Percentiles rank a stretch among this genome's conserved stretches.
phyloP scores from a whole-genome alignment of 53 echinoderm and acorn worm species.

The Henricia sp. region DNA sequence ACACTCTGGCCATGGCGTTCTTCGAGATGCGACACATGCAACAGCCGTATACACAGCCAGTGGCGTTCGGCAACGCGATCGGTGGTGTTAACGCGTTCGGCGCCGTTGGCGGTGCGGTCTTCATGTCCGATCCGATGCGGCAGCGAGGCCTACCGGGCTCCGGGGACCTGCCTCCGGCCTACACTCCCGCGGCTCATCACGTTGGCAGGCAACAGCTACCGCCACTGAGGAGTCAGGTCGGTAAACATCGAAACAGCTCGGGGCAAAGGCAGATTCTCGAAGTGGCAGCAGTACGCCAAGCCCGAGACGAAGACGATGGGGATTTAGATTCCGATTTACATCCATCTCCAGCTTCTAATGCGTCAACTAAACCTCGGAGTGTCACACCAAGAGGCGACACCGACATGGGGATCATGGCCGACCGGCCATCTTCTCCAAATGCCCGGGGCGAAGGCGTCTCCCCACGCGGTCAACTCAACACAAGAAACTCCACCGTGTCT shows the following conservation, averaged over 20 bases:
- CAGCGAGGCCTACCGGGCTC: neutral
- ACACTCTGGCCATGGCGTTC: conserved; percentile 59
- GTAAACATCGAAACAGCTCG: neutral
- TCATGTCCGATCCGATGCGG: neutral
- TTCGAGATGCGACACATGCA: neutral
- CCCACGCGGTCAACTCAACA: neutral
- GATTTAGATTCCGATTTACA: conserved; percentile 1
- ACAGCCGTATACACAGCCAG: neutral
- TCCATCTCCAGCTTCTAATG: neutral
- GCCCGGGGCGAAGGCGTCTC: neutral
- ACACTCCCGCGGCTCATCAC: conserved; percentile 7
- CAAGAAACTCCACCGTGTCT: conserved; percentile 40
- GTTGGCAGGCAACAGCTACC: neutral
- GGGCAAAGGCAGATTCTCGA: conserved; percentile 30
- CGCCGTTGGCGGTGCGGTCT: conserved; percentile 27
- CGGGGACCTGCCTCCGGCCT: conserved; percentile 28
- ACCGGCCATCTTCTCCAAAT: neutral
- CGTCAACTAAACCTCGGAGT: neutral
- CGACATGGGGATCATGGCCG: neutral
- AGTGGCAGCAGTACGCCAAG: neutral
- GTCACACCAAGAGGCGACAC: conserved; percentile 1
- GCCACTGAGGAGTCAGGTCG: neutral
- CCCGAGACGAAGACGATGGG: neutral
- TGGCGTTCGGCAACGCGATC: neutral
- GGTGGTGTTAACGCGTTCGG: conserved; percentile 9